Evolutionary conservation across 1,140 invertebrate genomes (phyloP), one percentile per base, ranked within the genome.

Genomic region (Acromyrmex charruanus): DNA sequence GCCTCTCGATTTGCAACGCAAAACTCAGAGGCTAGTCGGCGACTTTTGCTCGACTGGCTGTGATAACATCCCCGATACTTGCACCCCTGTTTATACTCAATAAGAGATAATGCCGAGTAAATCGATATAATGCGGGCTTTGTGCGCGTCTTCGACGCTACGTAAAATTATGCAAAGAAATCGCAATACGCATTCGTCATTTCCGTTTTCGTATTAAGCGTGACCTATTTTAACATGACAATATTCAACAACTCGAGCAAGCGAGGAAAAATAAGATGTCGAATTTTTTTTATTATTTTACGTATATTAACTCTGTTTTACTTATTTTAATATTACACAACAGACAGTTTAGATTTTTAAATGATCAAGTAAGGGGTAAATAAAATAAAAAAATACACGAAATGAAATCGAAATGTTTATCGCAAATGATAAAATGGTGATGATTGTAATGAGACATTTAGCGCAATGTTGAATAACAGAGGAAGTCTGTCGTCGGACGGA

Each of bases 61-160:
- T 21, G 88, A 90, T 90, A 81, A 53, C 63, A 18, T 7, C 35
- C 55, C 66, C 65, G 55, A 84, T 12, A 69, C 35, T 51, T 58
- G 63, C 82, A 77, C 51, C 28, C 68, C 87, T 91, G 75, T 85
- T 85, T 87, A 85, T 86, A 74, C 58, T 81, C 7, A 25, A 58
- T 14, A 14, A 58, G 28, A 31, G 88, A 88, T 91, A 89, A 86
- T 79, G 85, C 75, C 51, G 53, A 79, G 59, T 84, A 66, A 77
- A 91, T 87, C 81, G 72, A 90, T 88, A 88, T 66, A 90, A 79
- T 21, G 77, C 61, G 21, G 51, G 49, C 77, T 79, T 91, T 87
- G 58, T 87, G 44, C 49, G 28, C 51, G 14, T 69, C 55, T 25
- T 61, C 10, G 44, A 7, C 59, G 4, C 44, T 44, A 35, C 5